Percentiles rank a stretch among this genome's conserved stretches.
These are phyloP conservation scores for Stenopsyche tienmushanensis DNA, from an alignment of 1,140 invertebrate species.

Conservation along the genomic window DNA sequence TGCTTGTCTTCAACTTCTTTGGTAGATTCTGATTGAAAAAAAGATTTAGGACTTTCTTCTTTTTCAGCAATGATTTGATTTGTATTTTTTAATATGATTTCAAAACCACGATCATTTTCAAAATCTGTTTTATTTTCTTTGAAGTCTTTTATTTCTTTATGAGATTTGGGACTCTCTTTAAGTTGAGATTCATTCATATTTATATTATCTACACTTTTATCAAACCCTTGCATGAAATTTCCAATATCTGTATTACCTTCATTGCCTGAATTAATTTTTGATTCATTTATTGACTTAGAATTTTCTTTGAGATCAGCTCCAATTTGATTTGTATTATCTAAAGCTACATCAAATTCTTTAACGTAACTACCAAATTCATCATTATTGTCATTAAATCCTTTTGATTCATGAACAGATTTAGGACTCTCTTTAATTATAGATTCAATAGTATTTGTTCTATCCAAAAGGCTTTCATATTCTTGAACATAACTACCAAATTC, in stretches of 20 bases:
- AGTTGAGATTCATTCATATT: conserved; percentile 12
- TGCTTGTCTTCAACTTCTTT: conserved; percentile 22
- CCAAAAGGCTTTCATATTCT: conserved; percentile 35
- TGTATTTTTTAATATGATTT: conserved; percentile 33
- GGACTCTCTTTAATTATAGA: neutral
- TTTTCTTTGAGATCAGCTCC: neutral
- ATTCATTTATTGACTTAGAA: neutral
- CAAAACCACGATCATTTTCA: conserved; percentile 32
- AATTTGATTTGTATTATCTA: conserved; percentile 34
- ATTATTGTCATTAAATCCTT: conserved; percentile 23
- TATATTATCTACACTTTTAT: conserved; percentile 32
- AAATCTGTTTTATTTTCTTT: conserved; percentile 30
- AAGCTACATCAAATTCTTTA: conserved; percentile 33
- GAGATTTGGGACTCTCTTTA: neutral
- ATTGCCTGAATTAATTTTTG: neutral
- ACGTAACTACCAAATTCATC: conserved; percentile 30
- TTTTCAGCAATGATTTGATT: conserved; percentile 13
- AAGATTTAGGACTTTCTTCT: neutral
- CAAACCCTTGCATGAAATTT: conserved; percentile 32
- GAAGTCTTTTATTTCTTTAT: neutral
- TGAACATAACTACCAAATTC: conserved; percentile 32
- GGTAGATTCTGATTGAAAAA: neutral
- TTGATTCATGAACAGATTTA: neutral
- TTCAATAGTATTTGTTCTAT: conserved; percentile 30
- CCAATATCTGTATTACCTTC: conserved; percentile 32